Evolutionary conservation across 1,140 invertebrate genomes (phyloP).

Genomic region (Hylaeus volcanicus): DNA sequence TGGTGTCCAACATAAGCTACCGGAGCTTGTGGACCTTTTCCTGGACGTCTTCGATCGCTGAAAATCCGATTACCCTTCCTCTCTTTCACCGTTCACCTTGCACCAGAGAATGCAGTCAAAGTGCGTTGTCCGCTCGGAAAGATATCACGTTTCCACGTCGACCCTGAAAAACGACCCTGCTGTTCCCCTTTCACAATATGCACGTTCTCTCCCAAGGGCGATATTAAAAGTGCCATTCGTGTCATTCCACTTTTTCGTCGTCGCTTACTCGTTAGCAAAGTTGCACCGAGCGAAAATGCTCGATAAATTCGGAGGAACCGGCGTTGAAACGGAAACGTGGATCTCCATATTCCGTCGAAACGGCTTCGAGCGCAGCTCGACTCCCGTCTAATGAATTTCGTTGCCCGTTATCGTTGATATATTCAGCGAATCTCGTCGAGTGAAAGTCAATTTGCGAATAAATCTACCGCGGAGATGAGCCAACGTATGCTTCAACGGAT

Average conservation of each 20-base stretch:
- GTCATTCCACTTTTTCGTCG: background rate
- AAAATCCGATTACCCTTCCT: background rate
- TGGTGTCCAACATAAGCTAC: too few species aligned
- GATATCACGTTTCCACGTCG: slow-evolving; percentile 22
- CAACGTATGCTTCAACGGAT: background rate
- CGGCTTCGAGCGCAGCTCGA: too few species aligned
- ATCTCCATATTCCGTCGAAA: background rate
- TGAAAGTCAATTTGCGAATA: background rate
- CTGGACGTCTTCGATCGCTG: background rate
- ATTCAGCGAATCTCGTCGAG: background rate
- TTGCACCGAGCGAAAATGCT: background rate
- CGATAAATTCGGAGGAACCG: background rate
- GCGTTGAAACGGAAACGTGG: background rate
- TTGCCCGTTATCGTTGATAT: background rate
- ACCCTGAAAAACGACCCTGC: background rate
- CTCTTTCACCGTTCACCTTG: slow-evolving; percentile 11
- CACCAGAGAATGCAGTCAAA: background rate
- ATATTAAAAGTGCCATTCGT: background rate
- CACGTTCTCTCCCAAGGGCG: background rate
- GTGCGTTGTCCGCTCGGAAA: background rate
- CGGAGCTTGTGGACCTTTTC: too few species aligned
- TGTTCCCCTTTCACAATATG: background rate
- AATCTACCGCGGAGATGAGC: too few species aligned
- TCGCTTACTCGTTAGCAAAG: background rate
- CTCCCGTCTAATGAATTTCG: background rate